Evolutionary conservation across 1,140 invertebrate species (phyloP).

Genomic region (Glomeris maerens): DNA sequence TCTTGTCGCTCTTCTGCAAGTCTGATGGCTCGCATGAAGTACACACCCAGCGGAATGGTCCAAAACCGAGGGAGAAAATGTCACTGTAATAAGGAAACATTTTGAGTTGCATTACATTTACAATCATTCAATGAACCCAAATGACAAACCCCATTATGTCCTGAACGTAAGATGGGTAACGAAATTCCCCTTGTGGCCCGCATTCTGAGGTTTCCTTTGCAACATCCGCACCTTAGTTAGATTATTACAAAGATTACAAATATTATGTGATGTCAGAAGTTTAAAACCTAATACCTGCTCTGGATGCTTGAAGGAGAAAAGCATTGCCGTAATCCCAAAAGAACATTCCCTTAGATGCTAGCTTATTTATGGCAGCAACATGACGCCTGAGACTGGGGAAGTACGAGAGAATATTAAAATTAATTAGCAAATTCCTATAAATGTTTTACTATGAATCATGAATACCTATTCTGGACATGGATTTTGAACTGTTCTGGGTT

Average conservation of each 20-base stretch:
- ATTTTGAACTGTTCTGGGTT: conserved; percentile 40
- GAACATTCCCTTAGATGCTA: conserved; percentile 40
- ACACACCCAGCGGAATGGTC: conserved; percentile 58
- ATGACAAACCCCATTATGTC: conserved; percentile 48
- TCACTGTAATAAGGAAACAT: conserved; percentile 33
- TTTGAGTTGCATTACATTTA: conserved; percentile 10
- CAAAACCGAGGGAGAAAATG: conserved; percentile 54
- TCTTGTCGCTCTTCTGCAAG: conserved; percentile 42
- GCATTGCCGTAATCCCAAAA: conserved; percentile 61
- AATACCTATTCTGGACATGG: conserved; percentile 44
- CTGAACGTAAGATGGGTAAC: conserved; percentile 54
- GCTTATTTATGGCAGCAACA: conserved; percentile 43
- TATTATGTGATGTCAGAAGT: not conserved
- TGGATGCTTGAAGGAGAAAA: conserved; percentile 47
- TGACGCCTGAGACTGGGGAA: conserved; percentile 40
- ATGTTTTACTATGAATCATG: too few species aligned
- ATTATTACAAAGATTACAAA: too few species aligned
- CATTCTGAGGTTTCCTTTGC: conserved; percentile 24
- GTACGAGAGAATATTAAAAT: conserved; percentile 8
- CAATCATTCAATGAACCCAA: conserved; percentile 1
- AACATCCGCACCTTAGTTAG: conserved; percentile 5
- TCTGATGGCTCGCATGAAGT: conserved; percentile 41
- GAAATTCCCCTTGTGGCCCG: conserved; percentile 32
- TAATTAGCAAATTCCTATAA: too few species aligned
- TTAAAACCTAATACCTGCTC: conserved; percentile 38